Conservation (phyloP, 2,888 invertebrate species). For the Athetis lepigone region DNA sequence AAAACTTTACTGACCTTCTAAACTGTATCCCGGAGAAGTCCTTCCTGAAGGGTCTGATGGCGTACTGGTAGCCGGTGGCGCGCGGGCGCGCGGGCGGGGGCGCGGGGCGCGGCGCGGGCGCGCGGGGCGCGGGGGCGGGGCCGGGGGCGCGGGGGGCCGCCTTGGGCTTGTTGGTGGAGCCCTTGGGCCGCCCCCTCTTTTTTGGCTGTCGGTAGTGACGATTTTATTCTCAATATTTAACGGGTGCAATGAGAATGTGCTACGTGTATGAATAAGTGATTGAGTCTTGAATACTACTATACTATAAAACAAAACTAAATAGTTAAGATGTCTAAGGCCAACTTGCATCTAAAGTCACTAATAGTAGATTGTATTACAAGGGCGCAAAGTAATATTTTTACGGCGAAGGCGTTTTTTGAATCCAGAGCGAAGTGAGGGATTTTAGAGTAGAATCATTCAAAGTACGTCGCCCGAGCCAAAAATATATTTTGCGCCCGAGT, state of each 20-base stretch:
- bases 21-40: constrained; percentile 90
- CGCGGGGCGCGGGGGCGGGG: constrained; percentile 41
- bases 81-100: constrained; percentile 77
- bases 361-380: no score
- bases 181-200: constrained; percentile 88
- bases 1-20: constrained; percentile 74
- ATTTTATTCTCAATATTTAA: constrained; percentile 56
- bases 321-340: no score
- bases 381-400: no score
- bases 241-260: constrained; percentile 18
- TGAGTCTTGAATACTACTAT: not conserved
- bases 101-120: constrained; percentile 62
- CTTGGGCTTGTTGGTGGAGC: constrained; percentile 89
- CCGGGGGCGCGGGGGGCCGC: constrained; percentile 45
- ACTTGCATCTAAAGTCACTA: no score
- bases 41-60: constrained; percentile 85
- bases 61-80: constrained; percentile 84
- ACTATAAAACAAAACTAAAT: no score
- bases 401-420: no score
- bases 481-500: no score
- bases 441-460: no score
- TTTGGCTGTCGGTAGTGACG: constrained; percentile 77
- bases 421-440: no score
- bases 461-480: no score
- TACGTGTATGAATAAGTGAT: constrained; percentile 10